These are phyloP conservation scores for Poecilia gillii DNA, from an alignment of 2,797 vertebrate genomes.

Conservation along the genomic window DNA sequence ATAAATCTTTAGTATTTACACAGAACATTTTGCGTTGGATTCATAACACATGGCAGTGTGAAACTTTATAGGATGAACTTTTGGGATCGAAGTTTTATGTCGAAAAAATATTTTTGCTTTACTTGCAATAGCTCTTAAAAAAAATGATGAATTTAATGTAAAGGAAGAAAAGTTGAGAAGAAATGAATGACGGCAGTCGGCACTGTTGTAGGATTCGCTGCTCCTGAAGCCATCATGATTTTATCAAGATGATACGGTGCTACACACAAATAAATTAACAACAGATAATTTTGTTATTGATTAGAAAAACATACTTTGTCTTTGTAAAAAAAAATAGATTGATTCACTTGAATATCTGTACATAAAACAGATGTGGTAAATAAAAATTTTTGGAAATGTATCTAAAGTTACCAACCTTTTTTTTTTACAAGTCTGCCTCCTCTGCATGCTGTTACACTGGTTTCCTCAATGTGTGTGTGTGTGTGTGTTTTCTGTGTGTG, in stretches of 20 bases:
- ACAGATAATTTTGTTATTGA: not conserved
- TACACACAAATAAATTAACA: not conserved
- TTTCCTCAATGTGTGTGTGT: slow-evolving; percentile 21
- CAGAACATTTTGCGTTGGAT: not conserved
- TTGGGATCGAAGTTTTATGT: not conserved
- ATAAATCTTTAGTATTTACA: not conserved
- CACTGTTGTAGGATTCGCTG: not conserved
- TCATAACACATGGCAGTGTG: not conserved
- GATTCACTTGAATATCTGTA: not conserved
- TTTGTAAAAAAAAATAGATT: not conserved
- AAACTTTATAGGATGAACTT: not conserved
- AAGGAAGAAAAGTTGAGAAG: not conserved
- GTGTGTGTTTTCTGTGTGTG: slow-evolving; percentile 5
- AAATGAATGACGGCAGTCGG: not conserved
- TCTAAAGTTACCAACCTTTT: slow-evolving; percentile 14
- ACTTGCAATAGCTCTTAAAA: not conserved
- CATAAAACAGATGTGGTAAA: slow-evolving; percentile 26
- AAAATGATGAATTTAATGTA: not conserved
- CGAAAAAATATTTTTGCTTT: not conserved
- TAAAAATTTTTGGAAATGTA: slow-evolving; percentile 27
- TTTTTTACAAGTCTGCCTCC: slow-evolving; percentile 8
- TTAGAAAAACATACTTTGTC: not conserved
- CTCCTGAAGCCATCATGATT: not conserved
- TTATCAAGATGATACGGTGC: slow-evolving; percentile 4
- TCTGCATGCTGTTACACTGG: slow-evolving; percentile 1